Base-by-base conservation (phyloP, 2,113 vertebrate species). In the Notarius quadriscutis region DNA sequence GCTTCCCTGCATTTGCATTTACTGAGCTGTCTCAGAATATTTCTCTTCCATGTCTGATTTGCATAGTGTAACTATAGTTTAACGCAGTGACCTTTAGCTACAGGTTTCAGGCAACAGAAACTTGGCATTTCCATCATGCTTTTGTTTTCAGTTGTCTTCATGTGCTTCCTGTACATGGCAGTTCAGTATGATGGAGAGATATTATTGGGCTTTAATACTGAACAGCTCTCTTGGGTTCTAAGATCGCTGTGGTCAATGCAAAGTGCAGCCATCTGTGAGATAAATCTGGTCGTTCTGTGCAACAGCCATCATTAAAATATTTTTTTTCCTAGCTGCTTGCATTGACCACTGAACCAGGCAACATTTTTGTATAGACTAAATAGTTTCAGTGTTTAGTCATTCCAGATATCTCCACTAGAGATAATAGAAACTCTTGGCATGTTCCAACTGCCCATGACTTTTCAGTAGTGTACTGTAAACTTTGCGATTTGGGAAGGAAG, bases 191-290 rank as follows among this genome's bases (percentile, higher is more conserved):
- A 83, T 72, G 48, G 63, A 83, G 80, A 82, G 50, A 34, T 82
- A 88, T 86, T 71, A 55, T 87, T 87, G 41, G 69, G 78, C 50
- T 69, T 69, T 79, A 71, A 72, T 83, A 78, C 25, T 50, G 75
- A 81, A 85, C 80, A 58, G 15, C 83, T 58, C 81, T 87, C 86
- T 27, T 77, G 85, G 87, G 89, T 77, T 75, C 85, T 81, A 63
- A 86, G 88, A 85, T 78, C 25, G 14, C 72, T 74, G 89, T 53
- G 63, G 55, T 89, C 87, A 69, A 65, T 82, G 71, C 15, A 75
- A 89, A 86, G 57, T 75, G 80, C 34, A 82, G 79, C 81, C 86
- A 87, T 87, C 88, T 87, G 84, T 90, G 84, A 27, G 69, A 84
- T 77, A 55, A 48, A 89, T 83, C 60, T 71, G 71, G 7, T 55